Percentiles rank a stretch among this genome's conserved stretches.
phyloP scores from a whole-genome alignment of 1,140 invertebrate genomes.

The Idris sp. region DNA sequence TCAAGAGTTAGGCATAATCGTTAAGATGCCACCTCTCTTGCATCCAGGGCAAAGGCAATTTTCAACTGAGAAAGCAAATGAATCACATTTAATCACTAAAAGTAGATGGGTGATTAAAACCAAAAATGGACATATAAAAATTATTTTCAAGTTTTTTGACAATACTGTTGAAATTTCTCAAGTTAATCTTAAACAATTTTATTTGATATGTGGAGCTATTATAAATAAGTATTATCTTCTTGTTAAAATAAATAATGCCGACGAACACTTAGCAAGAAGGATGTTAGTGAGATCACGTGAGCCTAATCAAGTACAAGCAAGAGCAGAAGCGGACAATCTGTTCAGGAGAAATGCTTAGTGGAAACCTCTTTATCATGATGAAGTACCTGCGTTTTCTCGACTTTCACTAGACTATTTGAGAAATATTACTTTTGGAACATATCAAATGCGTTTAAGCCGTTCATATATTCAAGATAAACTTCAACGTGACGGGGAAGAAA shows the following conservation, averaged over 20 bases:
- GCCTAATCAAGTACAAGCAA: too few species aligned
- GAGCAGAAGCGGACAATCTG: too few species aligned
- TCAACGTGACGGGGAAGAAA: slow-evolving; percentile 1
- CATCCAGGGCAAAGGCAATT: too few species aligned
- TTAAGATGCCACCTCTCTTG: too few species aligned
- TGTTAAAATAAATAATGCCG: background rate
- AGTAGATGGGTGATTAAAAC: too few species aligned
- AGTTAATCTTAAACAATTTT: slow-evolving; percentile 1
- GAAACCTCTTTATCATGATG: background rate
- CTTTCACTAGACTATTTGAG: slow-evolving; percentile 1
- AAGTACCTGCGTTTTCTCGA: background rate
- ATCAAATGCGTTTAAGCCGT: background rate
- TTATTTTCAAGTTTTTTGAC: background rate
- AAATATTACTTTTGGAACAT: background rate
- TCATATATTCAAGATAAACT: slow-evolving; percentile 8
- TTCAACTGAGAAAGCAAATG: too few species aligned
- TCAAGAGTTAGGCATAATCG: background rate
- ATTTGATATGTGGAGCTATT: background rate
- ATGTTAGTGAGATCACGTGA: background rate
- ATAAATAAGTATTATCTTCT: slow-evolving; percentile 1
- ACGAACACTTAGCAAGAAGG: background rate
- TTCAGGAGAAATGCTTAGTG: background rate
- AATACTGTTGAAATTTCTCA: background rate
- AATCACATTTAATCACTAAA: too few species aligned
- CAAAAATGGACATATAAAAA: too few species aligned